Evolutionary conservation across 1,140 invertebrate genomes (phyloP).

Genomic region (Halyomorpha halys): DNA sequence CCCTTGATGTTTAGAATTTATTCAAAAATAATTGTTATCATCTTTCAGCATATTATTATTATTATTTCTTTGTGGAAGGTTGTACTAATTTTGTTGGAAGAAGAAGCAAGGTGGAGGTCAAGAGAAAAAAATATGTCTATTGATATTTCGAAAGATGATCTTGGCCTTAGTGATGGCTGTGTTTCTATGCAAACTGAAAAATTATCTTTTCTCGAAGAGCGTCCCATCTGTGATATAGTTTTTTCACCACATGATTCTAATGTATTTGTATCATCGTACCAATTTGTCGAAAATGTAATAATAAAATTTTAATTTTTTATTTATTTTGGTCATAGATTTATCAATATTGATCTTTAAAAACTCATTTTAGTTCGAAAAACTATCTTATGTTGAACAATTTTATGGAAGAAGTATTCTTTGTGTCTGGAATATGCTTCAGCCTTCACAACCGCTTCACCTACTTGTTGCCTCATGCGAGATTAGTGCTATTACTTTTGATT

Average conservation of each 20-base stretch:
- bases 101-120: conserved; percentile 12
- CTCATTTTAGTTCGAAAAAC: conserved; percentile 2
- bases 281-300: neutral
- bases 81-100: conserved; percentile 19
- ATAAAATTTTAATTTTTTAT: neutral
- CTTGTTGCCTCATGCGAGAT: conserved; percentile 21
- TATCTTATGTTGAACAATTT: conserved; percentile 3
- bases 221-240: conserved; percentile 13
- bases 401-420: conserved; percentile 16
- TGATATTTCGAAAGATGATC: neutral
- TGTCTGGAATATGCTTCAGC: conserved; percentile 22
- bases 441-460: conserved; percentile 15
- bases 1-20: no score
- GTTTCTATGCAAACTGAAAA: conserved; percentile 18
- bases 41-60: neutral
- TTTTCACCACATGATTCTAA: conserved; percentile 16
- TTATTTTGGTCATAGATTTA: no score
- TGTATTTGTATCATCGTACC: conserved; percentile 1
- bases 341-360: neutral
- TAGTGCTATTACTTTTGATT: conserved; percentile 17
- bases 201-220: conserved; percentile 16
- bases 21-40: no score
- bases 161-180: conserved; percentile 19
- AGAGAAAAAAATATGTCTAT: conserved; percentile 12
- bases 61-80: neutral